Evolutionary conservation across 2,113 vertebrate species (phyloP).

Genomic region (Orycteropus afer): DNA sequence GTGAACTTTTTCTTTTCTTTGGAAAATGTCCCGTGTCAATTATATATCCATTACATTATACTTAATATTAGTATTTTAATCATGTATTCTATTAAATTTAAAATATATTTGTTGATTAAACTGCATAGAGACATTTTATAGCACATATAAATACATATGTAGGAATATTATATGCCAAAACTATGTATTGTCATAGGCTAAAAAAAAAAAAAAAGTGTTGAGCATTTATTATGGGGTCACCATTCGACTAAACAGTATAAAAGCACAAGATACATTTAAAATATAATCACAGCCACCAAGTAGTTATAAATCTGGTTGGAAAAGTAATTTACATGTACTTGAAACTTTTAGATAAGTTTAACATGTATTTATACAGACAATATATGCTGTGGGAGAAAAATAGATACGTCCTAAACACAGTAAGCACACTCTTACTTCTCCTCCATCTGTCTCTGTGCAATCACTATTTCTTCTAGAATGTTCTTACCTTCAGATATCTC

Average conservation of each 20-base stretch:
- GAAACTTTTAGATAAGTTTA: neutral
- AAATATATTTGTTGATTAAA: neutral
- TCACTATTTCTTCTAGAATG: neutral
- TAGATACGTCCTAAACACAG: neutral
- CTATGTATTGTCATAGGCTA: too few species aligned
- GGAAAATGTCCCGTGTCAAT: neutral
- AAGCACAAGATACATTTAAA: neutral
- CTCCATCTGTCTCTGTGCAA: neutral
- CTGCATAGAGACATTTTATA: too few species aligned
- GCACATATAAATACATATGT: too few species aligned
- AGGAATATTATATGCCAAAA: too few species aligned
- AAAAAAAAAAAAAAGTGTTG: too few species aligned
- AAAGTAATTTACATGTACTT: neutral
- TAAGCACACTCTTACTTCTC: neutral
- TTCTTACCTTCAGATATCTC: neutral
- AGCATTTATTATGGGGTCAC: neutral
- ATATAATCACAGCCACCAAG: too few species aligned
- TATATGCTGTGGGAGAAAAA: neutral
- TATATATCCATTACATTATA: fast-evolving
- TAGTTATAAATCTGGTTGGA: neutral
- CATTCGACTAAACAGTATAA: neutral
- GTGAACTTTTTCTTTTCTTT: neutral
- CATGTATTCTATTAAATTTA: neutral
- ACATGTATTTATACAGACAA: neutral
- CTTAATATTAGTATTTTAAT: neutral